These are phyloP conservation scores for Entomyzon cyanotis DNA, from an alignment of 2,113 vertebrate species.

Conservation along the genomic window DNA sequence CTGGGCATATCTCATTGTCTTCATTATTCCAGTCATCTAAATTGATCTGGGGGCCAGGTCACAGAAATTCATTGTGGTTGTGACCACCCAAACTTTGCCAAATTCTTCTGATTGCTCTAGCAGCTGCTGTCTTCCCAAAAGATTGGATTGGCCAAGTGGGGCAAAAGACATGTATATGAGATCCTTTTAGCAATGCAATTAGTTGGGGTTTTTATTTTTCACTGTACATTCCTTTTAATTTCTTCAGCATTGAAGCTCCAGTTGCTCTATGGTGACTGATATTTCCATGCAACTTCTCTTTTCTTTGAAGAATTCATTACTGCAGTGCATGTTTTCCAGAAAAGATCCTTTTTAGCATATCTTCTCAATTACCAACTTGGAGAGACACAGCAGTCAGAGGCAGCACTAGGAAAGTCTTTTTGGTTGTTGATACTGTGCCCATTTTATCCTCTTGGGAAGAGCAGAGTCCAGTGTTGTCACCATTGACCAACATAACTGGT, in stretches of 20 bases:
- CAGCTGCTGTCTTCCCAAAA: background rate
- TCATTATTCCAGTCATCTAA: background rate
- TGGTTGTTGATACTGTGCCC: background rate
- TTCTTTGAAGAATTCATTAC: background rate
- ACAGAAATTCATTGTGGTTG: background rate
- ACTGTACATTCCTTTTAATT: background rate
- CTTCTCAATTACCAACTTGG: background rate
- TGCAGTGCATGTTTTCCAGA: background rate
- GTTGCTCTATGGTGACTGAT: background rate
- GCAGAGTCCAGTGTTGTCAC: background rate
- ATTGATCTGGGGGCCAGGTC: background rate
- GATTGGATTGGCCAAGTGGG: background rate
- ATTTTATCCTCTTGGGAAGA: background rate
- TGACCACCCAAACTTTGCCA: background rate
- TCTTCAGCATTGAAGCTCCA: background rate
- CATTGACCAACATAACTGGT: background rate
- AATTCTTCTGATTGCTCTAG: background rate
- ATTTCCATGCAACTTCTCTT: background rate
- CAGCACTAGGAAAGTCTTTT: background rate
- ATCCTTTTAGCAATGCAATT: background rate
- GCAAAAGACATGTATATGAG: background rate
- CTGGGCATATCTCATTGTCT: background rate
- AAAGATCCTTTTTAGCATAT: background rate
- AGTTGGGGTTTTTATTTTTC: background rate
- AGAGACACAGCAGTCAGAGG: background rate